Base-by-base conservation (phyloP, 37 sponge, comb jelly and placozoan species). In the Oscarella lobularis region DNA sequence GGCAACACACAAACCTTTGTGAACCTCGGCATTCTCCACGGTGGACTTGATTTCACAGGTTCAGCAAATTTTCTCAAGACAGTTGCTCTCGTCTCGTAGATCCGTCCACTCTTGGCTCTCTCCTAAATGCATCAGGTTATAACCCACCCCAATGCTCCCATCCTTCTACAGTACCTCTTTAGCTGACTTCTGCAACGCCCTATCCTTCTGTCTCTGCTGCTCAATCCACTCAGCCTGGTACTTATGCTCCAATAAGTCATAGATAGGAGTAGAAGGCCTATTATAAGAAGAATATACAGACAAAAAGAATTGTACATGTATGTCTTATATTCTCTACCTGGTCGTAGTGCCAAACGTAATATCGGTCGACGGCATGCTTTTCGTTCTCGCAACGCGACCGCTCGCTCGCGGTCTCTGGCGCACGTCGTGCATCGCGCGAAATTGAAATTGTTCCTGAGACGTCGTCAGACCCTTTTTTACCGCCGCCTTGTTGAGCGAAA, bases 221-320 rank as follows among this genome's bases (percentile, higher is more conserved):
- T 73, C 74, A 55, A 94, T 67, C 95, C 95, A 94, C 70, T 54
- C 39, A 32, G 83, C 83, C 76, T 87, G 88, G 55, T 94, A 94
- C 32, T 78, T 40, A 74, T 94, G 41, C 40, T 85, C 85, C 37
- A 94, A 74, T 35, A 94, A 81, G 33, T 89, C 83, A 77, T 80
- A 84, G 9, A 94, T 73, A 27, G 95, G 95, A 29, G 88, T 90
- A 5, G 95, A 94, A 3, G 95, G 95, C 30, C 95, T 88, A 74
- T 35, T 4, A 74, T 9, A 39, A 5, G 34, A 37, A 3, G 14
- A 31, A 39, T 41, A n/a, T 3, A 5, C 32, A 41, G 40, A 48
- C 60, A 48, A 48, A 20, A 9, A 48, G 20, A 48, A 48, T 27
- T 20, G 60, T 20, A 48, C 60, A 48, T 48, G 9, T 48, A 48